phyloP scores from a whole-genome alignment of 2,888 invertebrate species.

The Aproaerema taeniolella region DNA sequence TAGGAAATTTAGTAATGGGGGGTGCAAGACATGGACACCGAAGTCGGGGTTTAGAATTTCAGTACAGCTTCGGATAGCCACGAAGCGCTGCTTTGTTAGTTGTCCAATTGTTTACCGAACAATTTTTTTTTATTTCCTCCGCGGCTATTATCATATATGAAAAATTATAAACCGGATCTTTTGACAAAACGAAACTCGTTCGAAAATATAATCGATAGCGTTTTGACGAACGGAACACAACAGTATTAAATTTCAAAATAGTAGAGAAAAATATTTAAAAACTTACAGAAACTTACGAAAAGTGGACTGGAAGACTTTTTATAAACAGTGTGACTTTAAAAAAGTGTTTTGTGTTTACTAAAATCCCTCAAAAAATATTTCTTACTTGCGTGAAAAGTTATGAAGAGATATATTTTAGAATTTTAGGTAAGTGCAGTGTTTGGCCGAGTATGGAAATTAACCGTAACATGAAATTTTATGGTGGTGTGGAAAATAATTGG shows the following conservation, averaged over 20 bases:
- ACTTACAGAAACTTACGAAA: slow-evolving; percentile 22
- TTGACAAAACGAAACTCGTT: slow-evolving; percentile 18
- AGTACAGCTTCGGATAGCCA: slow-evolving; percentile 76
- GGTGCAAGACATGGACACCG: slow-evolving; percentile 75
- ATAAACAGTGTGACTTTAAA: slow-evolving; percentile 15
- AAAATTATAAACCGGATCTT: slow-evolving; percentile 25
- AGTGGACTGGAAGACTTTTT: slow-evolving; percentile 17
- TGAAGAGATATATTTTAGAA: slow-evolving; percentile 26
- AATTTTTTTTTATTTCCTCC: slow-evolving; percentile 56
- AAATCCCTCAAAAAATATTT: slow-evolving; percentile 21
- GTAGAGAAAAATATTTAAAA: slow-evolving; percentile 21
- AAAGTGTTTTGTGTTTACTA: slow-evolving; percentile 31
- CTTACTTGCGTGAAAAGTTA: slow-evolving; percentile 21
- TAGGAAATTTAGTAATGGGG: slow-evolving; percentile 74
- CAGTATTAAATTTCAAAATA: slow-evolving; percentile 40
- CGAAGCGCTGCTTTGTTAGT: slow-evolving; percentile 73
- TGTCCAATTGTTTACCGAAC: slow-evolving; percentile 66
- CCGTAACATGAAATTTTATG: slow-evolving; percentile 46
- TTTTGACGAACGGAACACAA: slow-evolving; percentile 24
- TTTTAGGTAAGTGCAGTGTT: slow-evolving; percentile 68
- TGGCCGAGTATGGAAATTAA: slow-evolving; percentile 49
- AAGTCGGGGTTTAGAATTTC: slow-evolving; percentile 76
- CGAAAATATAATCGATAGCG: too few species aligned
- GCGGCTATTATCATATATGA: slow-evolving; percentile 36
- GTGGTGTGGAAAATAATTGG: slow-evolving; percentile 65